These are phyloP conservation scores for Phymanthus crucifer DNA, from an alignment of 92 coral and sea anemone genomes.

Conservation along the genomic window DNA sequence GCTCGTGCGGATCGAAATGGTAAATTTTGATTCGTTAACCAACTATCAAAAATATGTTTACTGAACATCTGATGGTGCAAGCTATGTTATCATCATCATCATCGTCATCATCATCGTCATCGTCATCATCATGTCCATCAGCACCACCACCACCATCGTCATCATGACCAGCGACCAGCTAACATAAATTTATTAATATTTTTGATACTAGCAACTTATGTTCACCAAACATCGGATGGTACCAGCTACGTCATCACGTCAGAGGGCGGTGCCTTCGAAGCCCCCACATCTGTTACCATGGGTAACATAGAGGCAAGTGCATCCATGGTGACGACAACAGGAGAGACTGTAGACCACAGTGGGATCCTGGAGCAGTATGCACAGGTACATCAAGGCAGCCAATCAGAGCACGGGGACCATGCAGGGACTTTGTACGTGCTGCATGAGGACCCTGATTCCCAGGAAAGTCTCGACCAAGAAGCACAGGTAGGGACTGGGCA, in stretches of 20 bases:
- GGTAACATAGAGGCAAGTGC: conserved; percentile 77
- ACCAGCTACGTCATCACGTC: conserved; percentile 93
- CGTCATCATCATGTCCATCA: no score
- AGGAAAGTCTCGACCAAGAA: conserved; percentile 66
- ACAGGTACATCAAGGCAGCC: conserved; percentile 56
- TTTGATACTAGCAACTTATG: conserved; percentile 84
- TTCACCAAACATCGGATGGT: conserved; percentile 93
- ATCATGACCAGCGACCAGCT: no score
- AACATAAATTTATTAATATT: no score
- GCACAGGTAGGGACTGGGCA: conserved; percentile 57
- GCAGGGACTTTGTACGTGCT: conserved; percentile 80
- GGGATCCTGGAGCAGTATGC: conserved; percentile 85
- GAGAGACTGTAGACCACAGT: conserved; percentile 81
- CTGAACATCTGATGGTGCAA: no score
- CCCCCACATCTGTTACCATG: conserved; percentile 81
- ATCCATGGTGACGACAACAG: conserved; percentile 71
- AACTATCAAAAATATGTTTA: no score
- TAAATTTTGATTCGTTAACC: no score
- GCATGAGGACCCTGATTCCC: conserved; percentile 77
- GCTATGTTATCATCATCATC: no score
- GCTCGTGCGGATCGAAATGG: no score
- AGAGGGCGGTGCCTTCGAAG: conserved; percentile 82
- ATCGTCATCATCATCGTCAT: no score
- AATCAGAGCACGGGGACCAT: conserved; percentile 70
- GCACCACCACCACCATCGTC: no score